Base-by-base conservation (phyloP, 1,140 invertebrate genomes). In the Callitettix versicolor region DNA sequence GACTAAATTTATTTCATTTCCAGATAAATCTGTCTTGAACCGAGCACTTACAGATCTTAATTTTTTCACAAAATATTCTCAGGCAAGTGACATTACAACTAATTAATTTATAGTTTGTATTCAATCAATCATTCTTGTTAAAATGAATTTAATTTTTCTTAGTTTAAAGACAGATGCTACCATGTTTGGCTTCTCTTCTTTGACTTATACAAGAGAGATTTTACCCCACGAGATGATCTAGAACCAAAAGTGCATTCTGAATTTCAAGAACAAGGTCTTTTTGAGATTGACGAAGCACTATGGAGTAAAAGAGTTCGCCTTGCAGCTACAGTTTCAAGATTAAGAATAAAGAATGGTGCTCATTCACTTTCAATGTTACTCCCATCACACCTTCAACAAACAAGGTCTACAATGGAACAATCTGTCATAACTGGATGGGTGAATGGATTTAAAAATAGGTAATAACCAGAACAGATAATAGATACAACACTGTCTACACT, bases 361-460 rank as follows among this genome's bases (percentile, higher is more conserved):
- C 71, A 80, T n/a, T 68, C 69, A 68, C 69, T 80, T 60, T 79
- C 79, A 4, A 74, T 85, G 34, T 64, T 87, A 18, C 67, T 88
- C 12, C 85, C 85, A 1, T 57, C 64, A 7, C 84, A 85, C 66
- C 65, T 88, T 49, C 75, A 81, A 41, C 79, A 82, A 57, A 79
- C 81, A 40, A 76, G 77, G 44, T 71, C 82, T 14, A 74, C 77
- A 46, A 74, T 75, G 12, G 71, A 78, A 1, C 72, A 78, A 30
- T 75, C 76, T 47, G 73, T 78, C 0, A 73, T 80, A 0, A 83
- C 80, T 0, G 84, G 84, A 55, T 88, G 85, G 85, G 76, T 88
- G 0, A 88, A 88, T 67, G 79, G 77, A 0, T 80, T 79, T 53
- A 81, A 83, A 67, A 69, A 77, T n/a, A 76, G 74, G 82, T 80